A percentile compares a stretch with the other conserved stretches of the same genome.
These are phyloP conservation scores for Chrysotoxum bicinctum DNA, from an alignment of 2,888 invertebrate species.

Conservation along the genomic window DNA sequence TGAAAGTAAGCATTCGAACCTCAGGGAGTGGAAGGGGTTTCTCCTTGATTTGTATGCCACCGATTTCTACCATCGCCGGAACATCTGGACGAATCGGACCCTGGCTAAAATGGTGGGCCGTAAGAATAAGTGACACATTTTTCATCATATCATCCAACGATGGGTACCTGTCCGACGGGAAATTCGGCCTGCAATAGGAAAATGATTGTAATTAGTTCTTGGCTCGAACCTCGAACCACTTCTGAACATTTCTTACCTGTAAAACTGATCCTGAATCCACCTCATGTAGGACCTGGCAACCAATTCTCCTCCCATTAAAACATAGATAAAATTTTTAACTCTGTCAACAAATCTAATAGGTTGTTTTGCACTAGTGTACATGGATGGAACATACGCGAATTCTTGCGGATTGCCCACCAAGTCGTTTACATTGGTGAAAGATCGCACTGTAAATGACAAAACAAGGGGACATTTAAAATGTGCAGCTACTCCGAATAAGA, in stretches of 20 bases:
- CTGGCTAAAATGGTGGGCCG: slow-evolving; percentile 75
- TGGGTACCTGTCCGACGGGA: slow-evolving; percentile 75
- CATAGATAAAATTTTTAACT: slow-evolving; percentile 69
- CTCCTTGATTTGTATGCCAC: slow-evolving; percentile 73
- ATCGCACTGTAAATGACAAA: slow-evolving; percentile 75
- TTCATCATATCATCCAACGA: slow-evolving; percentile 73
- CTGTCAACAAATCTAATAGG: slow-evolving; percentile 75
- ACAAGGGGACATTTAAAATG: slow-evolving; percentile 77
- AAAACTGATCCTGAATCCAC: not conserved
- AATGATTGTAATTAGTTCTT: not conserved
- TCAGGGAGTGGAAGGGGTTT: slow-evolving; percentile 74
- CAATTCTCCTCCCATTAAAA: not conserved
- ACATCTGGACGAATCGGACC: slow-evolving; percentile 76
- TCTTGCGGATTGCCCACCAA: slow-evolving; percentile 76
- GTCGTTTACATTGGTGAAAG: slow-evolving; percentile 73
- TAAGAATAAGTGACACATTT: slow-evolving; percentile 75
- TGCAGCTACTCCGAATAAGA: not conserved
- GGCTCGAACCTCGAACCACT: not conserved
- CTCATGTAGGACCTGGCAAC: not conserved
- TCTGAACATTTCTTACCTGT: not conserved
- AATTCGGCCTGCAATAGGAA: slow-evolving; percentile 70
- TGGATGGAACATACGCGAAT: slow-evolving; percentile 74
- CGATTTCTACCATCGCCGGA: slow-evolving; percentile 74
- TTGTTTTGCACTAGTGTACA: slow-evolving; percentile 41
- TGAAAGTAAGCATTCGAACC: slow-evolving; percentile 33